phyloP scores from a whole-genome alignment of 2,113 vertebrate genomes.

The Shinisaurus crocodilurus region DNA sequence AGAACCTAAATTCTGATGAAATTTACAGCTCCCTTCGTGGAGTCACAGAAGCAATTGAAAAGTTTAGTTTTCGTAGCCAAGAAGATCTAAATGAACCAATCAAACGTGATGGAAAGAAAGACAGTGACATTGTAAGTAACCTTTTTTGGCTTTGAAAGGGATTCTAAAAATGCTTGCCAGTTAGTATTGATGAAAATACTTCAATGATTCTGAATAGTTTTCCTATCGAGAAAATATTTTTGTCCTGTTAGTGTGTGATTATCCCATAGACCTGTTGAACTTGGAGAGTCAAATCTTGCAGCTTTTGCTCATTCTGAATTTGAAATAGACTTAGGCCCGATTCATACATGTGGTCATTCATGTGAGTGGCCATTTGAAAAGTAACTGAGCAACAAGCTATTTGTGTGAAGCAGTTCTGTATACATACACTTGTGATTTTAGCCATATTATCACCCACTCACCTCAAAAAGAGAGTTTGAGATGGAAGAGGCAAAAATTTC shows the following conservation, averaged over 20 bases:
- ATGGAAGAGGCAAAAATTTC: neutral
- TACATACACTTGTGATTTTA: neutral
- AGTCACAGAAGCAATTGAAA: slow-evolving; percentile 98
- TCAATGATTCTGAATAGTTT: neutral
- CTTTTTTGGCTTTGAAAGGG: neutral
- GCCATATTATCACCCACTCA: neutral
- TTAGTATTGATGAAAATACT: neutral
- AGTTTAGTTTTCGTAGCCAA: slow-evolving; percentile 98
- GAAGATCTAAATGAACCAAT: slow-evolving; percentile 96
- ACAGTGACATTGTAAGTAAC: slow-evolving; percentile 88
- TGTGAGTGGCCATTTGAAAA: neutral
- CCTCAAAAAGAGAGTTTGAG: neutral
- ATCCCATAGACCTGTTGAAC: neutral
- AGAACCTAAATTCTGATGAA: slow-evolving; percentile 99
- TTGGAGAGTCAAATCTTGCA: neutral
- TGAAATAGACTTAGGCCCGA: neutral
- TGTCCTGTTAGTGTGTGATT: neutral
- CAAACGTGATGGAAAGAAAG: slow-evolving; percentile 92
- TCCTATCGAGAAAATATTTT: neutral
- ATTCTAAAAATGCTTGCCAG: slow-evolving; percentile 2
- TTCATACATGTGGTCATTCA: neutral
- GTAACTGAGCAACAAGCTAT: neutral
- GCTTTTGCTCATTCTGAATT: neutral
- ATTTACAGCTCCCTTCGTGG: slow-evolving; percentile 98
- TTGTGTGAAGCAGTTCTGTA: neutral